Percentiles rank a stretch among this genome's conserved stretches.
phyloP scores from a whole-genome alignment of 2,888 invertebrate species.

The Melanostoma mellinum region DNA sequence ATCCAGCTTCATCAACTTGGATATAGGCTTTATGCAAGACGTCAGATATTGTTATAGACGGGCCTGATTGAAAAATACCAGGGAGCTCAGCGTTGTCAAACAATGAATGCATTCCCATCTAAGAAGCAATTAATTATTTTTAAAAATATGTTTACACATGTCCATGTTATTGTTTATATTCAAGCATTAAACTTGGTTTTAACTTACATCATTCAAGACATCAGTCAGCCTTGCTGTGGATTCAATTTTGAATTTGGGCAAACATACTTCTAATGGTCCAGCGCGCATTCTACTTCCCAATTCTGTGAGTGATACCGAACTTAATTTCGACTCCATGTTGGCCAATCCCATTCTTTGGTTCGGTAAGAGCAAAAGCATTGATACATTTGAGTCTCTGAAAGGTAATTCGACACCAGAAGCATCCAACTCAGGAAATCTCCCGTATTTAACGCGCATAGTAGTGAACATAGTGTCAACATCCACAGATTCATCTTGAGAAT shows the following conservation, averaged over 20 bases:
- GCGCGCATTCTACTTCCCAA: slow-evolving; percentile 82
- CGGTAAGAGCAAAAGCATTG: slow-evolving; percentile 90
- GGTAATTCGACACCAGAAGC: slow-evolving; percentile 88
- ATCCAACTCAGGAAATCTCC: slow-evolving; percentile 81
- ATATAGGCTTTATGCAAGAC: slow-evolving; percentile 93
- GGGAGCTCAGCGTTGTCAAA: slow-evolving; percentile 87
- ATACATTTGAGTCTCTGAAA: slow-evolving; percentile 87
- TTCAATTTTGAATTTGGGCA: slow-evolving; percentile 93
- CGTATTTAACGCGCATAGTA: slow-evolving; percentile 83
- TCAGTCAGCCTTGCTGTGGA: slow-evolving; percentile 86
- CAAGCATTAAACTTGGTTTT: neutral
- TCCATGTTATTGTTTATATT: slow-evolving; percentile 78
- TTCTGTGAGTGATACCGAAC: slow-evolving; percentile 83
- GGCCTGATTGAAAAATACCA: slow-evolving; percentile 84
- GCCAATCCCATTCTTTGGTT: slow-evolving; percentile 86
- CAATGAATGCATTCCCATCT: slow-evolving; percentile 88
- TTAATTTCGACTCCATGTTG: slow-evolving; percentile 85
- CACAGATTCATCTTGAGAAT: slow-evolving; percentile 82
- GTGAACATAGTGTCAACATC: slow-evolving; percentile 88
- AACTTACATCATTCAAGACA: slow-evolving; percentile 85
- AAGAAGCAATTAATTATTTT: neutral
- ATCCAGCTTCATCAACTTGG: slow-evolving; percentile 93
- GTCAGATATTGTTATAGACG: slow-evolving; percentile 85
- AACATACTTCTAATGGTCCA: slow-evolving; percentile 84
- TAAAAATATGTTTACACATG: too few relatives aligned